phyloP scores from a whole-genome alignment of 2,113 vertebrate species.

The Labrus mixtus region DNA sequence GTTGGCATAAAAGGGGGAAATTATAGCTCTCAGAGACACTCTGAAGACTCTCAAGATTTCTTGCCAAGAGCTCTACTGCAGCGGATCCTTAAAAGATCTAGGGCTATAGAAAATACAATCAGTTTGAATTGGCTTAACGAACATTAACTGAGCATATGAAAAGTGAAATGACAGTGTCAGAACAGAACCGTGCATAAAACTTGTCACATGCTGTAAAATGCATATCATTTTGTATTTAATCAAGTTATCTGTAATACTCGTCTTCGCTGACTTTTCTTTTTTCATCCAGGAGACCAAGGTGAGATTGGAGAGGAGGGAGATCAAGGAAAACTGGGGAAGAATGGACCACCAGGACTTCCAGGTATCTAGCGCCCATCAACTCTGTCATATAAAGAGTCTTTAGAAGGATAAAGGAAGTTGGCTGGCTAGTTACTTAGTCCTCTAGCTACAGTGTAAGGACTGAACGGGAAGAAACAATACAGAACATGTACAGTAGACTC shows the following conservation, averaged over 20 bases:
- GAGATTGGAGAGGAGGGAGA: slow-evolving; percentile 70
- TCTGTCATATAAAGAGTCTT: too few relatives aligned
- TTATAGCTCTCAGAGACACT: slow-evolving; percentile 41
- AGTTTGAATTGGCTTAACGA: not conserved
- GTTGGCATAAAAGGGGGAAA: slow-evolving; percentile 32
- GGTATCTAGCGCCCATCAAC: slow-evolving; percentile 42
- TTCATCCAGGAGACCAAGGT: slow-evolving; percentile 72
- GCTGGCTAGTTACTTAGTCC: too few relatives aligned
- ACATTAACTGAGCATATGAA: not conserved
- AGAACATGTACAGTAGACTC: too few relatives aligned
- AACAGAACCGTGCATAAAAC: too few relatives aligned
- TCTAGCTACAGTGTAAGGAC: too few relatives aligned
- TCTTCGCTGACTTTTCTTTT: not conserved
- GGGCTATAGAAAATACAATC: slow-evolving; percentile 2
- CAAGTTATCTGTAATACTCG: not conserved
- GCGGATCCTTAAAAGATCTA: not conserved
- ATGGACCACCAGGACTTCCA: slow-evolving; percentile 71
- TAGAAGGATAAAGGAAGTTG: too few relatives aligned
- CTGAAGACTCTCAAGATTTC: slow-evolving; percentile 29
- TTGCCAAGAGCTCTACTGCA: slow-evolving; percentile 29
- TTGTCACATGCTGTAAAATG: too few relatives aligned
- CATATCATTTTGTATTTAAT: too few relatives aligned
- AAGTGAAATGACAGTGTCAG: too few relatives aligned
- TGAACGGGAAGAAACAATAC: too few relatives aligned
- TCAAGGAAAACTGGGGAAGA: slow-evolving; percentile 70